Conservation (phyloP, 2,797 vertebrate genomes). For the Protonibea diacanthus region DNA sequence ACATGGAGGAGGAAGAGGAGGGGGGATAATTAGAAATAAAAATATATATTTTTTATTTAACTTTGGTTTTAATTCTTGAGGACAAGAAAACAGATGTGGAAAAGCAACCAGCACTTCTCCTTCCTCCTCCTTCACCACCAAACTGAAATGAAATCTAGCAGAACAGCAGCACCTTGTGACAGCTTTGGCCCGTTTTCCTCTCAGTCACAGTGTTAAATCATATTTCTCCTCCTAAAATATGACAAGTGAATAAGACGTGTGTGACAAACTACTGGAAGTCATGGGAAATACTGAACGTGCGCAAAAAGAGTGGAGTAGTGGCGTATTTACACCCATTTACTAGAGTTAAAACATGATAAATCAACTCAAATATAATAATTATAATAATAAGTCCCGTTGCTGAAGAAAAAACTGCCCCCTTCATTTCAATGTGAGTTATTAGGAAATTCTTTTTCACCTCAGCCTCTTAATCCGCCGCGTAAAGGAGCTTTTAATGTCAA, state of each 20-base stretch:
- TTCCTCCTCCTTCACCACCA: not conserved
- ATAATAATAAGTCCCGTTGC: not conserved
- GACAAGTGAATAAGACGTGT: not conserved
- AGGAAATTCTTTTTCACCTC: not conserved
- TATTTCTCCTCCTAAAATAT: slow-evolving; percentile 14
- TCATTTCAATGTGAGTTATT: not conserved
- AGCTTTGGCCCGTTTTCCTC: slow-evolving; percentile 34
- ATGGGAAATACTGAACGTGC: too few relatives aligned
- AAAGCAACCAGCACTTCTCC: not conserved
- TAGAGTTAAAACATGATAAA: not conserved
- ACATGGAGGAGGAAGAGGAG: too few relatives aligned
- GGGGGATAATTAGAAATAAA: not conserved
- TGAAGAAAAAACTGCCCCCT: accelerated
- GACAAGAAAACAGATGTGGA: slow-evolving; percentile 51
- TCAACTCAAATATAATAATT: not conserved
- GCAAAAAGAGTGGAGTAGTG: not conserved
- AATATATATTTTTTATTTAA: not conserved
- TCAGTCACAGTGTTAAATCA: slow-evolving; percentile 5
- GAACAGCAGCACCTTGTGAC: slow-evolving; percentile 63
- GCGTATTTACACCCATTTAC: not conserved
- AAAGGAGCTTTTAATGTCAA: not conserved
- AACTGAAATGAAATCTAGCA: slow-evolving; percentile 24
- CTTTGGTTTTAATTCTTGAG: not conserved
- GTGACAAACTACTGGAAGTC: slow-evolving; percentile 6
- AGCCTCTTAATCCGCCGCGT: not conserved